Evolutionary conservation across 1,140 invertebrate genomes (phyloP).

Genomic region (Drosophila melanogaster): Release_6_plus_ISO1_MT NT_033777.3:9462501-9463000

Average conservation of each 20-base stretch:
- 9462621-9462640: conserved; percentile 56
- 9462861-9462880: conserved; percentile 78
- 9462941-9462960: conserved; percentile 69
- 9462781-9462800: conserved; percentile 58
- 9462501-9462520: conserved; percentile 67
- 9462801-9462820: conserved; percentile 73
- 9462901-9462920: conserved; percentile 81
- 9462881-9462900: conserved; percentile 68
- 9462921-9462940: conserved; percentile 72
- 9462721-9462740: conserved; percentile 47
- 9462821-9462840: conserved; percentile 80
- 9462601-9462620: conserved; percentile 61
- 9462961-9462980: conserved; percentile 34
- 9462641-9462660: conserved; percentile 66
- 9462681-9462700: conserved; percentile 65
- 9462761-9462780: conserved; percentile 23
- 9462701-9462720: conserved; percentile 46
- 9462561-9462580: conserved; percentile 80
- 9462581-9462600: conserved; percentile 78
- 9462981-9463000: background rate
- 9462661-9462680: conserved; percentile 57
- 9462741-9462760: background rate
- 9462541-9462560: conserved; percentile 65
- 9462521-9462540: conserved; percentile 50
- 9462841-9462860: conserved; percentile 73